phyloP scores from a whole-genome alignment of 2,113 vertebrate genomes.

The Holacanthus passer region DNA sequence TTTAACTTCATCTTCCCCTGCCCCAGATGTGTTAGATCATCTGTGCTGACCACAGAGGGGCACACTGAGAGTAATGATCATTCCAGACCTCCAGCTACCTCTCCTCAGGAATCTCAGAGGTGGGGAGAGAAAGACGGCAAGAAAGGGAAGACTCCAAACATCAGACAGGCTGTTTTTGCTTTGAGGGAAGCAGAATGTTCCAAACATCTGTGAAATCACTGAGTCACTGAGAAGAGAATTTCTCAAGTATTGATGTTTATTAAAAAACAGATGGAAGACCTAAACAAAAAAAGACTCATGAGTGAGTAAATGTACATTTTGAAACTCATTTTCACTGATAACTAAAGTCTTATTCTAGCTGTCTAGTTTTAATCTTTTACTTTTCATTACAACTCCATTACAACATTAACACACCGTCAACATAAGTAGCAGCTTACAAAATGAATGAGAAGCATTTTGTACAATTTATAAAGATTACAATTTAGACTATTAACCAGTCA shows the following conservation, averaged over 20 bases:
- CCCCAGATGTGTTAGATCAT: conserved; percentile 66
- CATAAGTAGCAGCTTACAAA: neutral
- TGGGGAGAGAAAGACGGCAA: conserved; percentile 45
- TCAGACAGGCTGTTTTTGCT: conserved; percentile 65
- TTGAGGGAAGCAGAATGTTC: conserved; percentile 52
- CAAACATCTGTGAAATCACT: conserved; percentile 79
- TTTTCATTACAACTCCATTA: conserved; percentile 12
- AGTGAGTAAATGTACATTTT: neutral
- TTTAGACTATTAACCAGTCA: neutral
- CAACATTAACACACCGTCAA: neutral
- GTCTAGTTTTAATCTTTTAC: conserved; percentile 1
- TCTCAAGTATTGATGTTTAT: conserved; percentile 55
- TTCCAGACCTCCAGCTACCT: conserved; percentile 74
- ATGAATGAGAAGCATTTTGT: neutral
- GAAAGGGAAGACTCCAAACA: conserved; percentile 56
- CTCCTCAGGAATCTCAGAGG: conserved; percentile 64
- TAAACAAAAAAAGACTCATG: conserved; percentile 1
- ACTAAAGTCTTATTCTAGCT: neutral
- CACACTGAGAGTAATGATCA: conserved; percentile 65
- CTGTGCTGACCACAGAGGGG: conserved; percentile 54
- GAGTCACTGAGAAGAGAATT: conserved; percentile 40
- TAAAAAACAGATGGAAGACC: conserved; percentile 43
- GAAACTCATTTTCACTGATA: neutral
- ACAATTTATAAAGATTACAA: neutral
- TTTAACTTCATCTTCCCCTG: conserved; percentile 4